Evolutionary conservation across 2,797 vertebrate genomes (phyloP), one percentile per base, ranked within the genome.

Genomic region (Monodelphis domestica): DNA sequence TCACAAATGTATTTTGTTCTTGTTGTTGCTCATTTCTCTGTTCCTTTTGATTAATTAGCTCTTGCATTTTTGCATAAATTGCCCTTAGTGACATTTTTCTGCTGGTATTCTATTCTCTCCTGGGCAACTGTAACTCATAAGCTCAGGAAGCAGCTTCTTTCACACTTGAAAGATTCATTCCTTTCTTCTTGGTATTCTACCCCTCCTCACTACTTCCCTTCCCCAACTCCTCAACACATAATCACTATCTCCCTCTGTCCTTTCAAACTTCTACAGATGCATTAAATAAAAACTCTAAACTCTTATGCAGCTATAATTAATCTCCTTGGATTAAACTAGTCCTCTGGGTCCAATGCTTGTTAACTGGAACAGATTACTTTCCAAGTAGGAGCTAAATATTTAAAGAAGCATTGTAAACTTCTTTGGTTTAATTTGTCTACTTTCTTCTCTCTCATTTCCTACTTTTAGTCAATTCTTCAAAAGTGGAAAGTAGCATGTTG

Each of bases 351-450:
- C 96, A 95, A 92, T 94, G 91, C 94, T 90, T 53, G 95, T 95
- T 98, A 97, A 97, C 96, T 97, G 96, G 96, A 98, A 96, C 96
- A 97, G 97, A 95, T 97, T 95, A 97, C 96, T 97, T 96, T 97
- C 95, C 94, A 95, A 89, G 92, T 84, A 97, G 96, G 89, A 97
- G 96, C 95, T 97, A 97, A 97, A 97, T 98, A 97, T 97, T 98
- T 97, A 94, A 97, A 96, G 97, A 94, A 95, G 91, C 89, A 84
- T 93, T 90, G 91, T 93, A 95, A 95, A 95, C 87, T 94, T 89
- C 91, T 96, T 97, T 95, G 53, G 33, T 89, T 30, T 93, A 29
- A 17, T 95, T 94, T 94, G 90, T 56, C 63, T 93, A 1, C n/a
- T 94, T 97, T 97, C 91, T 96, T 97, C 52, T 95, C 97, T 87